A percentile compares a stretch with the other conserved stretches of the same genome.
These are phyloP conservation scores for Sinopyrophorus schimmeli DNA, from an alignment of 2,888 invertebrate species.

Conservation along the genomic window DNA sequence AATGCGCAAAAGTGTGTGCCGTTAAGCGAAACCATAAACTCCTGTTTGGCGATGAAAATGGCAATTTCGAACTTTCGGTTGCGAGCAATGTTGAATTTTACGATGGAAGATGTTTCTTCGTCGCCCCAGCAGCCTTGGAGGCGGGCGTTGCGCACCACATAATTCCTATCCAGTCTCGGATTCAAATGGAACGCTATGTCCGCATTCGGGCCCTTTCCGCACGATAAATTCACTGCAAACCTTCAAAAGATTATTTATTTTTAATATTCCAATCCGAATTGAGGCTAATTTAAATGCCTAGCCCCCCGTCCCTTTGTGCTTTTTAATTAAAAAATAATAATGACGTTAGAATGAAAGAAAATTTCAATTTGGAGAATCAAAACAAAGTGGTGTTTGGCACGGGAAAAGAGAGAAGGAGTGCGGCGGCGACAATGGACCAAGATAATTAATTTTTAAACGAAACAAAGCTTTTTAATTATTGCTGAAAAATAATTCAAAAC, in stretches of 20 bases:
- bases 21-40: constrained; percentile 71
- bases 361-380: not conserved
- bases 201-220: constrained; percentile 49
- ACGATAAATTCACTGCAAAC: constrained; percentile 67
- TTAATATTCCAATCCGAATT: not conserved
- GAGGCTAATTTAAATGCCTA: too few relatives aligned
- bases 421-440: not conserved
- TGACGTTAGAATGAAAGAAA: not conserved
- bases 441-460: constrained; percentile 9
- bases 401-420: not conserved
- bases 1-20: constrained; percentile 75
- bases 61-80: constrained; percentile 61
- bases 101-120: constrained; percentile 69
- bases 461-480: constrained; percentile 5
- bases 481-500: not conserved
- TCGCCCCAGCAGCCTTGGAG: constrained; percentile 70
- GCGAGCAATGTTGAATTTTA: constrained; percentile 57
- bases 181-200: constrained; percentile 78
- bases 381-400: not conserved
- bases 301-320: too few relatives aligned
- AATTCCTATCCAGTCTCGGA: constrained; percentile 75
- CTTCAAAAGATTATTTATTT: constrained; percentile 51
- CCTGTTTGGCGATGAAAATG: constrained; percentile 62
- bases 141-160: constrained; percentile 76
- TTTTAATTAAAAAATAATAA: not conserved